Evolutionary conservation across 2,888 invertebrate genomes (phyloP), one percentile per base, ranked within the genome.

Genomic region (Plutella xylostella): DNA sequence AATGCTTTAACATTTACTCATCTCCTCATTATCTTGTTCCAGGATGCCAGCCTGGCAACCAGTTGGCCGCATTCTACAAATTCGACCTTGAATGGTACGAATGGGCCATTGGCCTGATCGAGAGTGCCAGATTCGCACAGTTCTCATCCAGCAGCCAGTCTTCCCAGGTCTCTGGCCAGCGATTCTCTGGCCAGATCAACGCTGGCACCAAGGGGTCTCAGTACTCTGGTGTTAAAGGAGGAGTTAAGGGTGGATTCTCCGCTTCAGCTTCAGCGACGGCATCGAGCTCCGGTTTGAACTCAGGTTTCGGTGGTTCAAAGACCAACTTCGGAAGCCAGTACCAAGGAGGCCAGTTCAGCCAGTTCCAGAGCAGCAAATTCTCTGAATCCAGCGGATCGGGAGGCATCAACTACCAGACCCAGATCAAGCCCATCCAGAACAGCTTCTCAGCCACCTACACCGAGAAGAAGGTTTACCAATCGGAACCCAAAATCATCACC

Each of bases 81-180:
- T 88, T 88, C 56, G 89, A 88, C 60, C 55, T 87, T 2, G 85
- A 85, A 57, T 88, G 88, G 88, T 85, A 85, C 64, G 68, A 82
- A 55, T 83, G 82, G 77, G 75, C 80, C 1, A 78, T 83, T 21
- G 79, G 83, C 1, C 58, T 80, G 0, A 62, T 72, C 9, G 79
- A 82, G 46, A 78, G 78, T 54, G 65, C 69, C 0, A 56, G 77
- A 2, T 83, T 75, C 60, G 60, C 72, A 0, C 65, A 74, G 42
- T 77, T 51, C 58, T 59, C 57, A n/a, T 55, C 55, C n/a, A 57
- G 61, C 2, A 59, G 63, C 21, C 68, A 67, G 19, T 42, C 62
- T 15, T 65, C 61, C 11, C 61, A 61, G 43, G n/a, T n/a, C n/a
- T 37, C 37, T 14, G 18, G 37, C 12, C 65, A 61, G 50, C 53